These are phyloP conservation scores for Paelopatides confundens DNA, from an alignment of 53 echinoderm and acorn worm species.

Conservation along the genomic window DNA sequence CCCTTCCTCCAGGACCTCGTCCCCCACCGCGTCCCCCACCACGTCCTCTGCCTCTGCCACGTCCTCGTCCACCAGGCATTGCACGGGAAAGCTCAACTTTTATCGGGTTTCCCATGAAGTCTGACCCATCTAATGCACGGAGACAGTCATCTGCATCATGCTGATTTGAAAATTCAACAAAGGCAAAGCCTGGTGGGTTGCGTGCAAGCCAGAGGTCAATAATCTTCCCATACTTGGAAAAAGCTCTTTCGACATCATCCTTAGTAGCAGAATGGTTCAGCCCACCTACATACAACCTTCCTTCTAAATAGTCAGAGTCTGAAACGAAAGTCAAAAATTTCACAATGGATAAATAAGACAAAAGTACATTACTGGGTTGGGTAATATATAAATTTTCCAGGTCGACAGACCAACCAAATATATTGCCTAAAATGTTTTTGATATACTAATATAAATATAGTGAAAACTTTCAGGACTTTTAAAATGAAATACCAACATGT, in stretches of 20 bases:
- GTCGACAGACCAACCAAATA: no score
- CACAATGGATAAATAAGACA: no score
- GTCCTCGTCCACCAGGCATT: conserved; percentile 72
- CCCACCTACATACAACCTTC: conserved; percentile 87
- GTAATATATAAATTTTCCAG: no score
- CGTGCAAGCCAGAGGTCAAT: conserved; percentile 95
- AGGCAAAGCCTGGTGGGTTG: conserved; percentile 98
- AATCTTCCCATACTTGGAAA: conserved; percentile 79
- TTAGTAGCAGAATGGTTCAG: conserved; percentile 78
- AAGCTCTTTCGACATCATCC: conserved; percentile 80
- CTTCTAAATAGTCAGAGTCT: conserved; percentile 65
- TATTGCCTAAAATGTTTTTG: no score
- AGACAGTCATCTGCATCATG: conserved; percentile 86
- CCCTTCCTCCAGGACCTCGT: conserved; percentile 71
- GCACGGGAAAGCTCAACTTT: conserved; percentile 93
- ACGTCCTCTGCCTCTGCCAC: conserved; percentile 71
- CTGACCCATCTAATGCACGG: conserved; percentile 76
- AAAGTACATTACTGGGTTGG: no score
- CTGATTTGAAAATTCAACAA: conserved; percentile 80
- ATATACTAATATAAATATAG: no score
- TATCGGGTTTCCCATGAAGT: conserved; percentile 77
- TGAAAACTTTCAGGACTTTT: no score
- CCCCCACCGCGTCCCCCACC: conserved; percentile 71
- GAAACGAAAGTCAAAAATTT: neutral
- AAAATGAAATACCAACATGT: no score